Evolutionary conservation across 2,113 vertebrate species (phyloP).

Genomic region (Caranx ignobilis): DNA sequence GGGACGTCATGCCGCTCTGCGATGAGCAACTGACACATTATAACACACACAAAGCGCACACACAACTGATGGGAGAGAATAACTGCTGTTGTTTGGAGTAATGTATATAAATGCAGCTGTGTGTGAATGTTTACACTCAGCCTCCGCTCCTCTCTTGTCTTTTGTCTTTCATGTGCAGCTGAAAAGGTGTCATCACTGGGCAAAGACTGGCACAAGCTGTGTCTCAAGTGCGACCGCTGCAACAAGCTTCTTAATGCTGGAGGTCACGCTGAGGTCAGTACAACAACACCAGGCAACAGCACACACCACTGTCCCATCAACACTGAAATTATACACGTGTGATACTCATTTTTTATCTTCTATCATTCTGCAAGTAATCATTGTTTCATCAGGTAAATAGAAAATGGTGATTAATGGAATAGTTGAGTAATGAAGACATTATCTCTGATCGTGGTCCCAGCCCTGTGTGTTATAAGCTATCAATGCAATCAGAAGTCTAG

Average conservation of each 20-base stretch:
- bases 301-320: not conserved
- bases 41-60: constrained; percentile 7
- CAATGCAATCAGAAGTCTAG: not conserved
- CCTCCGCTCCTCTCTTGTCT: constrained; percentile 3
- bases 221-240: constrained; percentile 95
- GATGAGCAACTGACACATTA: constrained; percentile 12
- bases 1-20: constrained; percentile 33
- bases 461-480: too few species aligned
- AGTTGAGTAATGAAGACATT: not conserved
- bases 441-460: too few species aligned
- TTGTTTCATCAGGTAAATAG: not conserved
- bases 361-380: not conserved
- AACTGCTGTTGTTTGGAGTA: constrained; percentile 27
- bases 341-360: too few species aligned
- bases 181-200: constrained; percentile 96
- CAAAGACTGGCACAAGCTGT: constrained; percentile 96
- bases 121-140: constrained; percentile 33
- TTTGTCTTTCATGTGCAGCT: constrained; percentile 83
- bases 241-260: constrained; percentile 93
- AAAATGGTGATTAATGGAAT: not conserved
- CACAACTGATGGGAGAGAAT: constrained; percentile 1
- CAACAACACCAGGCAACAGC: not conserved
- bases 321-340: not conserved
- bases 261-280: constrained; percentile 92
- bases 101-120: constrained; percentile 46